Percentiles rank a stretch among this genome's conserved stretches.
Conservation (phyloP, 2,797 vertebrate species). For the Sandelia bainsii region DNA sequence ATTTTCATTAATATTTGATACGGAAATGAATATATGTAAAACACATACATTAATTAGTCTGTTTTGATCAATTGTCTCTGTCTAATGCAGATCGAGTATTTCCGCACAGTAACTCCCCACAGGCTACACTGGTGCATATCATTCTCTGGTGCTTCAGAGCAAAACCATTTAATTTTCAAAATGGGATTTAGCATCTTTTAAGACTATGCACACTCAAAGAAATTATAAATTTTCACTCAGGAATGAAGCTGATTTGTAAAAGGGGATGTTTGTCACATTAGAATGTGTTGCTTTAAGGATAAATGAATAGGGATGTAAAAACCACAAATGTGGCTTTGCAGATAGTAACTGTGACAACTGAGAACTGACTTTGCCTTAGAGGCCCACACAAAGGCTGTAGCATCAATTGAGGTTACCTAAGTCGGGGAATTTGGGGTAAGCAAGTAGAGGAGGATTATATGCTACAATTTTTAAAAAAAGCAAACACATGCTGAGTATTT, state of each 20-base stretch:
- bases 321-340: slow-evolving; percentile 12
- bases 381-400: not conserved
- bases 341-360: slow-evolving; percentile 22
- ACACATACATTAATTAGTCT: slow-evolving; percentile 85
- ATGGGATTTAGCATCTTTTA: slow-evolving; percentile 76
- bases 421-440: not conserved
- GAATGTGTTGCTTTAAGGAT: slow-evolving; percentile 40
- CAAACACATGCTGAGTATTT: not conserved
- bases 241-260: slow-evolving; percentile 40
- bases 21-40: slow-evolving; percentile 86
- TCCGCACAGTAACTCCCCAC: slow-evolving; percentile 71
- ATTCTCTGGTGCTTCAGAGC: slow-evolving; percentile 78
- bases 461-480: not conserved
- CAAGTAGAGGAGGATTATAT: not conserved
- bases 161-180: slow-evolving; percentile 82
- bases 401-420: not conserved
- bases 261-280: slow-evolving; percentile 51
- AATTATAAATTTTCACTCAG: slow-evolving; percentile 57
- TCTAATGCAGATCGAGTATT: slow-evolving; percentile 73
- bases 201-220: slow-evolving; percentile 57
- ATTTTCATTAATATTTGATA: slow-evolving; percentile 84
- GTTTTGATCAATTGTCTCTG: slow-evolving; percentile 86
- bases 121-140: slow-evolving; percentile 73
- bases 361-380: slow-evolving; percentile 5
- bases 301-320: slow-evolving; percentile 27